Conservation (phyloP, 2,888 invertebrate species). For the Phasia obesa region DNA sequence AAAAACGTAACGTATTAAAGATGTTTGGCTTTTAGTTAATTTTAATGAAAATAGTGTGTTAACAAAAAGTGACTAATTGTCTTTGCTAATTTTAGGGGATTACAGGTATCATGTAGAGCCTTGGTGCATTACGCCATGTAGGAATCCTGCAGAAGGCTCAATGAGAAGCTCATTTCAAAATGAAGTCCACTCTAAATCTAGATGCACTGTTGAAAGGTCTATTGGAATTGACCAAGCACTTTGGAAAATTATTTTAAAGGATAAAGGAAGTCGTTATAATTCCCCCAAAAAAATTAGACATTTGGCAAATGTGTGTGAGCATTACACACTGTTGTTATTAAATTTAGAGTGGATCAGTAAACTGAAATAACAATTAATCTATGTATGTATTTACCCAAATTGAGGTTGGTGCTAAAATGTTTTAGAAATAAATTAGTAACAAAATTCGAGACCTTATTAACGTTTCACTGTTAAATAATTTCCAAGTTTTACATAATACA, state of each 20-base stretch:
- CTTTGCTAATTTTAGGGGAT: background rate
- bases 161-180: too few relatives aligned
- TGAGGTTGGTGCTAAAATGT: background rate
- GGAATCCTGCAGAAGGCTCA: constrained; percentile 2
- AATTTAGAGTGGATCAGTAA: too few relatives aligned
- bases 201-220: constrained; percentile 47
- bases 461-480: constrained; percentile 2
- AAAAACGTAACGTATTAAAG: too few relatives aligned
- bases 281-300: constrained; percentile 31
- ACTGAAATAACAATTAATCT: background rate
- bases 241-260: constrained; percentile 46
- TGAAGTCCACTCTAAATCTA: constrained; percentile 46
- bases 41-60: background rate
- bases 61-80: background rate
- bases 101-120: constrained; percentile 14
- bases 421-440: background rate
- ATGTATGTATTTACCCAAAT: constrained; percentile 6
- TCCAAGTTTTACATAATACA: background rate
- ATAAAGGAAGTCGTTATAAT: constrained; percentile 36
- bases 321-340: background rate
- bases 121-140: constrained; percentile 45
- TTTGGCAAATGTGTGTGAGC: constrained; percentile 16
- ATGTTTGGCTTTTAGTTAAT: background rate
- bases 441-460: constrained; percentile 19
- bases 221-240: constrained; percentile 22